A percentile compares a stretch with the other conserved stretches of the same genome.
phyloP scores from a whole-genome alignment of 2,888 invertebrate genomes.

The Chloromyia formosa region DNA sequence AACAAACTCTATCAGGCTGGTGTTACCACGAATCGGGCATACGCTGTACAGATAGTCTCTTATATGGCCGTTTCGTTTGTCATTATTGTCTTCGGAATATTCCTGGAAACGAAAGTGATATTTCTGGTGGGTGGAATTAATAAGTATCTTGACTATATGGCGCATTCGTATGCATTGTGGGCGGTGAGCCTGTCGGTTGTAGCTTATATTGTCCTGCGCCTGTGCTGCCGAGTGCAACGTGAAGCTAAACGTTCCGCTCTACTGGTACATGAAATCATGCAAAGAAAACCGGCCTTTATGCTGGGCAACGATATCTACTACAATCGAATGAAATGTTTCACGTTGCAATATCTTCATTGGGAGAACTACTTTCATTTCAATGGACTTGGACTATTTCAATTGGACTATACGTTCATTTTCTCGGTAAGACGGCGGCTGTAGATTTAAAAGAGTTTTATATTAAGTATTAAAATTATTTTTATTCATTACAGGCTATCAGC shows the following conservation, averaged over 20 bases:
- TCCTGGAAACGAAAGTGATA: slow-evolving; percentile 61
- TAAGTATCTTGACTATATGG: slow-evolving; percentile 57
- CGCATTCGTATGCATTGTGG: slow-evolving; percentile 60
- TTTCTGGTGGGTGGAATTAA: slow-evolving; percentile 59
- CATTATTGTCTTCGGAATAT: slow-evolving; percentile 61
- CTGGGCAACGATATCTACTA: slow-evolving; percentile 62
- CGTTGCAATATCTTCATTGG: slow-evolving; percentile 63
- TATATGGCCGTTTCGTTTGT: slow-evolving; percentile 62
- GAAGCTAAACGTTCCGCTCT: slow-evolving; percentile 61
- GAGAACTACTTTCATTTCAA: slow-evolving; percentile 63
- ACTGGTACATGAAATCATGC: slow-evolving; percentile 64
- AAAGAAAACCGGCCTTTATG: slow-evolving; percentile 64
- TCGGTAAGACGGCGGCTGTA: slow-evolving; percentile 56
- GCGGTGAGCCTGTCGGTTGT: slow-evolving; percentile 56
- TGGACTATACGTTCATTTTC: slow-evolving; percentile 64
- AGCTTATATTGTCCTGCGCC: slow-evolving; percentile 58
- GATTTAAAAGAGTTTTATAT: neutral
- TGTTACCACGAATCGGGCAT: slow-evolving; percentile 58
- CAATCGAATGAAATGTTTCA: slow-evolving; percentile 64
- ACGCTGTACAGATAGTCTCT: slow-evolving; percentile 60
- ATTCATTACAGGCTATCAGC: slow-evolving; percentile 59
- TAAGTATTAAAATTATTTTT: neutral
- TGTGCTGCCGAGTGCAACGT: slow-evolving; percentile 60
- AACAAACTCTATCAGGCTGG: slow-evolving; percentile 60
- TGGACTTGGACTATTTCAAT: slow-evolving; percentile 61